Conservation (phyloP, 2,797 vertebrate species). For the Squalus acanthias region DNA sequence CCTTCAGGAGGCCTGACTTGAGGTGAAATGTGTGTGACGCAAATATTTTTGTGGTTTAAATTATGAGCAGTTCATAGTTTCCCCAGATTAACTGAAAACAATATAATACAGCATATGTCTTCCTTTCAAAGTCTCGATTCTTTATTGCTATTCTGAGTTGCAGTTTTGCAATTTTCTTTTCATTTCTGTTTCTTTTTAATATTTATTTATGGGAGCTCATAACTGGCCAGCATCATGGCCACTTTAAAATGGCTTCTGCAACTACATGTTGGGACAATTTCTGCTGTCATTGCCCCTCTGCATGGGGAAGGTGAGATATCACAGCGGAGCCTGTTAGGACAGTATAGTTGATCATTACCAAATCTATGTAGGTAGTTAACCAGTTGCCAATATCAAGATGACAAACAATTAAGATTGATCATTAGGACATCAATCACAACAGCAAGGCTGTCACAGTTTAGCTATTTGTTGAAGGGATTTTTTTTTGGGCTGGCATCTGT, state of each 20-base stretch:
- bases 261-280: background rate
- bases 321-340: background rate
- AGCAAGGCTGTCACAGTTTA: background rate
- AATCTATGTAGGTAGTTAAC: background rate
- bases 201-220: background rate
- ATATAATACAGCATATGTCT: background rate
- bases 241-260: too few species aligned
- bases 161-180: background rate
- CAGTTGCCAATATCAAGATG: background rate
- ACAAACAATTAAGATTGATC: background rate
- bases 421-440: background rate
- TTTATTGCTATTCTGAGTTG: background rate
- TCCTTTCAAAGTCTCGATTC: background rate
- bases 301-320: background rate
- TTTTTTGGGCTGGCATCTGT: background rate
- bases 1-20: background rate
- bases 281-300: background rate
- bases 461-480: background rate
- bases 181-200: background rate
- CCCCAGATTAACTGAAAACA: background rate
- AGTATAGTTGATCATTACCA: background rate
- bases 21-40: background rate
- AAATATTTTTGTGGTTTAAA: background rate
- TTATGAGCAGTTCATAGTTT: background rate
- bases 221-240: background rate